Evolutionary conservation across 2,888 invertebrate genomes (phyloP).

Genomic region (Hydroisotoma schaefferi): DNA sequence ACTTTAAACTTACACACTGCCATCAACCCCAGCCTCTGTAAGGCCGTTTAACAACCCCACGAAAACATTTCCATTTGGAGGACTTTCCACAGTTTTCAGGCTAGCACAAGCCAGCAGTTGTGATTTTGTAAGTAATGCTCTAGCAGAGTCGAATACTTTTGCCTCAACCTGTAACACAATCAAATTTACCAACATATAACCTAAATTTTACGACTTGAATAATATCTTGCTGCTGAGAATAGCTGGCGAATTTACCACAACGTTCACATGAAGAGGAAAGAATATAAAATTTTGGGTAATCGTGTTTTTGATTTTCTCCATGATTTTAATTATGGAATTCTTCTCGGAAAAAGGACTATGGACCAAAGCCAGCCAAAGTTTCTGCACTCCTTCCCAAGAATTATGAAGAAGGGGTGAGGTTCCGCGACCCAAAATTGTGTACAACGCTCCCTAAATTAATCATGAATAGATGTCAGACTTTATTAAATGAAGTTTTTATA

Average conservation of each 20-base stretch:
- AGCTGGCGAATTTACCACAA: slow-evolving; percentile 33
- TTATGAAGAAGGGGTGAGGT: slow-evolving; percentile 43
- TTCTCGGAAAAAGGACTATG: slow-evolving; percentile 80
- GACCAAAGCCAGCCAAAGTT: slow-evolving; percentile 75
- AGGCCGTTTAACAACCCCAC: slow-evolving; percentile 30
- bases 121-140: slow-evolving; percentile 22
- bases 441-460: slow-evolving; percentile 55
- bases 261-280: slow-evolving; percentile 36
- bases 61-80: slow-evolving; percentile 28
- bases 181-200: too few relatives aligned
- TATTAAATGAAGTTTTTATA: not conserved
- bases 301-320: slow-evolving; percentile 51
- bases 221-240: slow-evolving; percentile 1
- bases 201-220: not conserved
- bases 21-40: slow-evolving; percentile 29
- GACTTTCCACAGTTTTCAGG: slow-evolving; percentile 25
- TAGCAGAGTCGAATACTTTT: slow-evolving; percentile 21
- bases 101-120: slow-evolving; percentile 20
- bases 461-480: not conserved
- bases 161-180: slow-evolving; percentile 21
- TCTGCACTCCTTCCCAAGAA: slow-evolving; percentile 67
- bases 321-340: slow-evolving; percentile 64
- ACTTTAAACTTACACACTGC: slow-evolving; percentile 30
- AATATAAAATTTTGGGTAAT: slow-evolving; percentile 45
- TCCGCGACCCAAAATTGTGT: slow-evolving; percentile 68